phyloP scores from a whole-genome alignment of 2,797 vertebrate species.

The Hoplostethus mediterraneus region DNA sequence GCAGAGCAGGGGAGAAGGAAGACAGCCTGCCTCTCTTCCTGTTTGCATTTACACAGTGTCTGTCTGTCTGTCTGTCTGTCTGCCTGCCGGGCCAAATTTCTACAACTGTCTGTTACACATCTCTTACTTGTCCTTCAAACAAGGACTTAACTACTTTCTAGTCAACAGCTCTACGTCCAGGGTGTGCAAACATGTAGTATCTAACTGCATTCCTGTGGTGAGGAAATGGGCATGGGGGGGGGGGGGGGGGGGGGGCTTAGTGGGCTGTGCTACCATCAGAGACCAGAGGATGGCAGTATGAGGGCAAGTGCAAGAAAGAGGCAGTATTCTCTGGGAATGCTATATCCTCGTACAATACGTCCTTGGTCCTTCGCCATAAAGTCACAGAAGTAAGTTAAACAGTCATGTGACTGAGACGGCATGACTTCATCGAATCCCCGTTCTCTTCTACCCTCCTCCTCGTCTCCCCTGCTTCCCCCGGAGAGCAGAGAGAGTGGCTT shows the following conservation, averaged over 20 bases:
- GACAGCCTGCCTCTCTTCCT: constrained; percentile 2
- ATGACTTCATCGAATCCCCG: constrained; percentile 35
- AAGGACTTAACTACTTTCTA: no score
- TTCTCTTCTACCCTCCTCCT: constrained; percentile 25
- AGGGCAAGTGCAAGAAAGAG: constrained; percentile 29
- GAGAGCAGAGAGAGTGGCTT: constrained; percentile 37
- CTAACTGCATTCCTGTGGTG: not conserved
- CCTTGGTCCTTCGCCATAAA: constrained; percentile 34
- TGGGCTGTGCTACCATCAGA: constrained; percentile 9
- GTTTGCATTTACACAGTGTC: no score
- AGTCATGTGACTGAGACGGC: constrained; percentile 50
- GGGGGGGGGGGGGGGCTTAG: not conserved
- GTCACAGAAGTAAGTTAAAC: constrained; percentile 27
- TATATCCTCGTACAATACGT: constrained; percentile 8
- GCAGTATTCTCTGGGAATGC: not conserved
- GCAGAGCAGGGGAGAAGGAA: constrained; percentile 9
- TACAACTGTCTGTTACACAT: not conserved
- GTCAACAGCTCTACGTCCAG: not conserved
- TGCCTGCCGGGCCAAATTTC: not conserved
- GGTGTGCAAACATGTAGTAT: not conserved
- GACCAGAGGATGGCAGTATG: constrained; percentile 63
- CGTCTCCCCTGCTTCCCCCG: constrained; percentile 14
- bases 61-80: not conserved
- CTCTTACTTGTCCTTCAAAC: not conserved
- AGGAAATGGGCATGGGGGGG: not conserved